Evolutionary conservation across 2,797 vertebrate genomes (phyloP), one percentile per base, ranked within the genome.

Genomic region (Simalia tracyae): DNA sequence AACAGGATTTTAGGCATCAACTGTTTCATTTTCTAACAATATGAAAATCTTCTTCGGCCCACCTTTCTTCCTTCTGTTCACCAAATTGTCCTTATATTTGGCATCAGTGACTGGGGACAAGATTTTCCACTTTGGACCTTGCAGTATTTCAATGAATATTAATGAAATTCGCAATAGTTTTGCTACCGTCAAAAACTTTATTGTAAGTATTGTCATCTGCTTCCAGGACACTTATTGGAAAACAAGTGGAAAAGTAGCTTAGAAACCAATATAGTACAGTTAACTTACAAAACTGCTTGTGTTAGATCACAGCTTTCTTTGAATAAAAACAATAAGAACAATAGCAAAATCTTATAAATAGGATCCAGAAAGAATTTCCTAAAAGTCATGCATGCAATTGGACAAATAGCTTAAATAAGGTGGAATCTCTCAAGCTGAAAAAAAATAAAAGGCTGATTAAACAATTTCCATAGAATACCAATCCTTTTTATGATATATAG

Each of bases 151-250:
- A 87, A 87, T 91, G 54, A 91, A 91, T 15, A 60, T 91, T 61
- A 87, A 91, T 54, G 90, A 91, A 91, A 91, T 91, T 61, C 86
- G 85, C 36, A 59, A 91, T 61, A 46, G 66, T 50, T 91, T 91
- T 91, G 66, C 64, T 61, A 57, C 36, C 60, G 72, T 91, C 60
- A 91, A 86, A 91, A 50, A n/a, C 28, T 11, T 46, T 22, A 87
- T 91, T 87, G 90, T 91, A 91, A 91, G 90, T 91, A 87, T 87
- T 31, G 36, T 24, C 5, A 17, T 84, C 19, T 87, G 15, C 1
- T 76, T 87, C 66, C 60, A 7, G 12, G 2, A 61, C 5, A 61
- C 22, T 22, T 56, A 26, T 26, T 91, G 9, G 14, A 59, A 59
- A 91, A 26, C 59, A 64, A 72, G 14, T 72, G n/a, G 9, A 14